Evolutionary conservation across 37 sponge, comb jelly and placozoan genomes (phyloP), one percentile per base, ranked within the genome.

Genomic region (Cliona cf. orientalis): DNA sequence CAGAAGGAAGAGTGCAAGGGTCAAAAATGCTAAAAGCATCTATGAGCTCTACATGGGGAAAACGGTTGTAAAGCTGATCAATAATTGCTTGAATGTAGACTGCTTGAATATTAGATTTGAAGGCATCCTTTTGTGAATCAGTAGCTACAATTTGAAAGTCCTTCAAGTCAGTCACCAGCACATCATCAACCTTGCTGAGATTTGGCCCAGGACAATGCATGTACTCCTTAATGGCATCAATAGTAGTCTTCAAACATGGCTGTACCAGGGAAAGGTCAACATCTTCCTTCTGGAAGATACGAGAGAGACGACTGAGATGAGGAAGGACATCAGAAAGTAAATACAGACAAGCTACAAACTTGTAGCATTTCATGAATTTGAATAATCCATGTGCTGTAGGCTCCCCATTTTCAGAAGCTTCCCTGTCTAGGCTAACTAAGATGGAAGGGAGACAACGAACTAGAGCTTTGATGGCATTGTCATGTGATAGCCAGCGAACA

Each of bases 401-500:
- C n/a, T n/a, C n/a, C n/a, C n/a, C n/a, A n/a, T n/a, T n/a, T n/a
- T n/a, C n/a, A n/a, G n/a, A n/a, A n/a, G n/a, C n/a, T n/a, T n/a
- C n/a, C n/a, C n/a, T n/a, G n/a, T n/a, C n/a, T n/a, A n/a, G n/a
- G n/a, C n/a, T n/a, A n/a, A n/a, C n/a, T n/a, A 85, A 61, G 12
- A 84, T 71, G 22, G 86, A 85, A 42, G 79, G 78, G 29, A 85
- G 79, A 23, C 63, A 60, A 21, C 79, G 70, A 58, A 78, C 21
- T 21, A 85, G 32, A 26, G 79, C 72, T 28, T 75, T 71, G 29
- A 85, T 59, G 33, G 78, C 86, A 25, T 31, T 49, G n/a, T 61
- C 79, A 70, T 77, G 78, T 31, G 79, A 78, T 36, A 78, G 57
- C 86, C 86, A 85, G 12, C 86, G 59, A 31, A 76, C 66, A 85